Percentiles rank a stretch among this genome's conserved stretches.
These are phyloP conservation scores for rabbit (Oryctolagus cuniculus) DNA, from an alignment of 2,113 vertebrate species.

Conservation along the genomic window mOryCun1.1 NC_091442.1:58798501-58799000, in stretches of 20 bases:
- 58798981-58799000: conserved; percentile 4
- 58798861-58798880: conserved; percentile 62
- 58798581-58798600: conserved; percentile 46
- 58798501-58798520: not conserved
- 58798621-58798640: not conserved
- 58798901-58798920: conserved; percentile 58
- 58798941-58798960: conserved; percentile 56
- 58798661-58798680: not conserved
- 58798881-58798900: conserved; percentile 49
- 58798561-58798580: conserved; percentile 49
- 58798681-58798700: not conserved
- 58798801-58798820: conserved; percentile 37
- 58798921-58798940: conserved; percentile 65
- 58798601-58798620: not conserved
- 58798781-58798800: conserved; percentile 46
- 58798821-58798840: not conserved
- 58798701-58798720: not conserved
- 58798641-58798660: not conserved
- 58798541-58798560: conserved; percentile 36
- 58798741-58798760: not conserved
- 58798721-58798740: not conserved
- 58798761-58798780: not conserved
- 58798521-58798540: not conserved
- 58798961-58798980: not conserved
- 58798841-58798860: conserved; percentile 27